Evolutionary conservation across 2,888 invertebrate species (phyloP).

Genomic region (Nephrotoma appendiculata): DNA sequence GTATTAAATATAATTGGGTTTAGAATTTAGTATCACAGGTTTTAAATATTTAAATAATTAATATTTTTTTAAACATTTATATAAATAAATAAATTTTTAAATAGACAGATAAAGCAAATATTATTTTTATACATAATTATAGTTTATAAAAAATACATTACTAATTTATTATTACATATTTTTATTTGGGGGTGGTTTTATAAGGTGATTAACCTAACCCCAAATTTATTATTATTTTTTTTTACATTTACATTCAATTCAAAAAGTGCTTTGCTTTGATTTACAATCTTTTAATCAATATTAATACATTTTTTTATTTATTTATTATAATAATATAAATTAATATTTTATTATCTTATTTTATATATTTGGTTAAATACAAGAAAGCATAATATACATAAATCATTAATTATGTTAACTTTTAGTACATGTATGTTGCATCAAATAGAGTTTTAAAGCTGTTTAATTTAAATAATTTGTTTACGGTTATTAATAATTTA

Average conservation of each 20-base stretch:
- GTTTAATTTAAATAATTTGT: not conserved
- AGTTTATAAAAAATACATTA: constrained; percentile 1
- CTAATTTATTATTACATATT: not conserved
- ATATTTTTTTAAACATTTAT: not conserved
- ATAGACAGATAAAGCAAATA: not conserved
- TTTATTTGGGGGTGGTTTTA: too few species aligned
- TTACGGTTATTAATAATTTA: not conserved
- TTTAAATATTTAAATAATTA: not conserved
- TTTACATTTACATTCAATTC: constrained; percentile 13
- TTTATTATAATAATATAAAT: not conserved
- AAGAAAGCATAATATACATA: not conserved
- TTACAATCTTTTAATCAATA: not conserved
- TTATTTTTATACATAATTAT: not conserved
- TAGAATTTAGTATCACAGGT: constrained; percentile 6
- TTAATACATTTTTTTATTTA: not conserved
- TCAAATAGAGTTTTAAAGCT: not conserved
- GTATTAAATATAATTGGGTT: not conserved
- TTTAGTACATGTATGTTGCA: not conserved
- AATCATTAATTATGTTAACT: not conserved
- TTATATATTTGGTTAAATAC: not conserved
- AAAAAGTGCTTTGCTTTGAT: constrained; percentile 14
- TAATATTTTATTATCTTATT: not conserved
- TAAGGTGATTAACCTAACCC: not conserved
- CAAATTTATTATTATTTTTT: not conserved
- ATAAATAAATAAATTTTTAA: not conserved